A percentile compares a stretch with the other conserved stretches of the same genome.
Conservation (phyloP, 2,797 vertebrate species). For the Poeciliopsis presidionis region DNA sequence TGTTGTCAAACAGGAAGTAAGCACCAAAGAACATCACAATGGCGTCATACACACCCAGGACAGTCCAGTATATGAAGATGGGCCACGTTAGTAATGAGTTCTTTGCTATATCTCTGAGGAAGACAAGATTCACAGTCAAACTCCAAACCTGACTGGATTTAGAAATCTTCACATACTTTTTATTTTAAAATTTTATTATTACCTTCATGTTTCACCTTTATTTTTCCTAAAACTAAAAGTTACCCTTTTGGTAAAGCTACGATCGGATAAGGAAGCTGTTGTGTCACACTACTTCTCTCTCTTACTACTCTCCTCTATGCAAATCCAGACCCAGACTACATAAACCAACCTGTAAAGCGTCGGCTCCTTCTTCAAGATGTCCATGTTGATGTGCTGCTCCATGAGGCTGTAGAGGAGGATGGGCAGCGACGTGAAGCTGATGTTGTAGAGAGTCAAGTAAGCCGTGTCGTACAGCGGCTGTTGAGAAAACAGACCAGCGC, state of each 20-base stretch:
- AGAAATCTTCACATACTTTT: neutral
- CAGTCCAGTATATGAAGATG: conserved; percentile 94
- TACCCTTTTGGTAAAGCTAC: neutral
- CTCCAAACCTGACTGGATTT: neutral
- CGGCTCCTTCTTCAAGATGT: conserved; percentile 92
- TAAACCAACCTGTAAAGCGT: conserved; percentile 82
- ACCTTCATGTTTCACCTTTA: neutral
- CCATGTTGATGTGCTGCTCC: conserved; percentile 93
- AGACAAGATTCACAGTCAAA: conserved; percentile 3
- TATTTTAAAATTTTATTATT: neutral
- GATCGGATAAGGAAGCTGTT: neutral
- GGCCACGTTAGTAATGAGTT: conserved; percentile 92
- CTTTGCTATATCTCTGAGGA: conserved; percentile 92
- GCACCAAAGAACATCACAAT: conserved; percentile 97
- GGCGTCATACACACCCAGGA: conserved; percentile 92
- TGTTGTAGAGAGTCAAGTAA: conserved; percentile 98
- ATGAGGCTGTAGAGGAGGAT: conserved; percentile 95
- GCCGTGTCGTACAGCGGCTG: conserved; percentile 97
- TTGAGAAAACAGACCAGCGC: neutral
- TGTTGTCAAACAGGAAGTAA: conserved; percentile 96
- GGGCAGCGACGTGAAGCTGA: conserved; percentile 98
- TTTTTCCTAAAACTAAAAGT: neutral
- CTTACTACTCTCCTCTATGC: neutral
- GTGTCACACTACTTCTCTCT: neutral
- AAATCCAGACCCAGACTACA: neutral